Evolutionary conservation across 1,140 invertebrate genomes (phyloP).

Genomic region (Achroia grisella): DNA sequence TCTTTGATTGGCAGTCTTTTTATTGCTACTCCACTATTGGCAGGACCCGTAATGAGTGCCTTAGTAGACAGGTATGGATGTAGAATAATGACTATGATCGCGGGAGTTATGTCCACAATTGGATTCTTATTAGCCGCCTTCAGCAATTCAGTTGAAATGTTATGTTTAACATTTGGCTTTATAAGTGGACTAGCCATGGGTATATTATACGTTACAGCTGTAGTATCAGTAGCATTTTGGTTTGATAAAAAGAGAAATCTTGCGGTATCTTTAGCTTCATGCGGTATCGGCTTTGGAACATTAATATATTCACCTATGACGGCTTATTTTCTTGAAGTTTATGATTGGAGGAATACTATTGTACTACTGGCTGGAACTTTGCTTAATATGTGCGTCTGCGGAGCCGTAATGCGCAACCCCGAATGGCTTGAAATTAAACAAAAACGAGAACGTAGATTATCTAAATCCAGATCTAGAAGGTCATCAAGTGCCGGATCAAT

Average conservation of each 20-base stretch:
- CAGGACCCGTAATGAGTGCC: conserved; percentile 89
- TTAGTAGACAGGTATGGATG: conserved; percentile 91
- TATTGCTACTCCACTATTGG: conserved; percentile 88
- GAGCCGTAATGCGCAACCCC: conserved; percentile 88
- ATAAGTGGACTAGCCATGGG: conserved; percentile 90
- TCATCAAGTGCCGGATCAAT: conserved; percentile 48
- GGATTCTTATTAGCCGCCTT: conserved; percentile 86
- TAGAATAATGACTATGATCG: conserved; percentile 85
- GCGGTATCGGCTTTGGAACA: conserved; percentile 71
- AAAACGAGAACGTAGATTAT: conserved; percentile 33
- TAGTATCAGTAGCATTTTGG: conserved; percentile 96
- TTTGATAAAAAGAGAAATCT: conserved; percentile 93
- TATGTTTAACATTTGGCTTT: conserved; percentile 89
- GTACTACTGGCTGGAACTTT: conserved; percentile 86
- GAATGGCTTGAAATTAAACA: conserved; percentile 77
- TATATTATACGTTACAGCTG: conserved; percentile 89
- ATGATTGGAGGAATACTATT: conserved; percentile 88
- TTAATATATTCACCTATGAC: conserved; percentile 88
- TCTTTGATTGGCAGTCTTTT: conserved; percentile 90
- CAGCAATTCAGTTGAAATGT: conserved; percentile 79
- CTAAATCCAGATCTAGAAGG: conserved; percentile 34
- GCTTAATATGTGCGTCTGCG: conserved; percentile 91
- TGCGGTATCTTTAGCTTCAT: conserved; percentile 78
- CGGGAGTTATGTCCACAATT: conserved; percentile 81
- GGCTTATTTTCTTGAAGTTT: conserved; percentile 79